Percentiles rank a stretch among this genome's conserved stretches.
These are phyloP conservation scores for Butorides virescens DNA, from an alignment of 2,113 vertebrate species.

Conservation along the genomic window DNA sequence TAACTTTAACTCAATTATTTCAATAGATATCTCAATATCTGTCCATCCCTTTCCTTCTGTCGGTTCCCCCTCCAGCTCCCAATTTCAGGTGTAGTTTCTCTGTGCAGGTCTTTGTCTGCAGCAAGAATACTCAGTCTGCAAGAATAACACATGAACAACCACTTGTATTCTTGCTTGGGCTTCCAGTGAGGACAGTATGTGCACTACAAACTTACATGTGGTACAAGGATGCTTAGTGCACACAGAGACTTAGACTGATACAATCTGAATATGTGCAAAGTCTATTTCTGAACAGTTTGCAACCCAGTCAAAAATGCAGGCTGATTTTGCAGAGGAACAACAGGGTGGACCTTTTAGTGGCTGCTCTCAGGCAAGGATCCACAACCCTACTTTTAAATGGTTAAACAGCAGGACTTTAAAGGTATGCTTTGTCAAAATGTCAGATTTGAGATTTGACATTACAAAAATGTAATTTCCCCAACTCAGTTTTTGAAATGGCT, in stretches of 20 bases:
- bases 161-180: neutral
- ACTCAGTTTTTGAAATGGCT: neutral
- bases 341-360: neutral
- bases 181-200: neutral
- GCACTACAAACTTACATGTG: fast-evolving
- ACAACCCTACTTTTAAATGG: neutral
- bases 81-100: neutral
- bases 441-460: neutral
- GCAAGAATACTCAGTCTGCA: neutral
- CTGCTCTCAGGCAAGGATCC: neutral
- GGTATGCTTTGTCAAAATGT: neutral
- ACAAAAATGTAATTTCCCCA: neutral
- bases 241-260: neutral
- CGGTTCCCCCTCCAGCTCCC: neutral
- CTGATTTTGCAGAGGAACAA: neutral
- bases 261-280: neutral
- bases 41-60: neutral
- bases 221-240: neutral
- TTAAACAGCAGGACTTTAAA: neutral
- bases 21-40: neutral
- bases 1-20: neutral
- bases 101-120: neutral
- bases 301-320: neutral
- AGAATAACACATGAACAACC: neutral
- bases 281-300: neutral